Conservation (phyloP, 2,113 vertebrate species). For the Pseudorhombus dupliciocellatus region DNA sequence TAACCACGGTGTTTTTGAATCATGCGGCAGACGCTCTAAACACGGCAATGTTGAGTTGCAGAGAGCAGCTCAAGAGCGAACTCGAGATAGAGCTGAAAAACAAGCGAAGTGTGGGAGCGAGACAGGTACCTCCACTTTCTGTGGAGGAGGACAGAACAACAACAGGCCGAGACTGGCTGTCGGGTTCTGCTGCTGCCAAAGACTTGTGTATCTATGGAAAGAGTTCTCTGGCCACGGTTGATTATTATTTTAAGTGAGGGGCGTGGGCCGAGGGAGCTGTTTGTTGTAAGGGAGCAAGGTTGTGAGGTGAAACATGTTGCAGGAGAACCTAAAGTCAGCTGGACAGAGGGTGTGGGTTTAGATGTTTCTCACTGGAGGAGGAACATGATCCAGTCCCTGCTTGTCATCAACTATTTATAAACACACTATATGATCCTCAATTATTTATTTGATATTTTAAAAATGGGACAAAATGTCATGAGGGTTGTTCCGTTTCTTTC, state of each 20-base stretch:
- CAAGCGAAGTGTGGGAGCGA: background rate
- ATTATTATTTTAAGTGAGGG: constrained; percentile 23
- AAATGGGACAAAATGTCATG: too few relatives aligned
- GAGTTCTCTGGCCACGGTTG: background rate
- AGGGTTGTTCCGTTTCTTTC: too few relatives aligned
- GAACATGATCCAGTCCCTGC: too few relatives aligned
- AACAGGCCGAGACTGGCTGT: background rate
- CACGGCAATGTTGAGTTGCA: background rate
- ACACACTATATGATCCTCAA: background rate
- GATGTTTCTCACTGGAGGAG: too few relatives aligned
- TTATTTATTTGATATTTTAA: too few relatives aligned
- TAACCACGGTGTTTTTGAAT: constrained; percentile 6
- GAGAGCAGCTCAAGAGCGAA: background rate
- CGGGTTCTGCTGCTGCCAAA: background rate
- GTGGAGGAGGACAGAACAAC: constrained; percentile 3
- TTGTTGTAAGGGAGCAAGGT: background rate
- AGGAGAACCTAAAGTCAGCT: background rate
- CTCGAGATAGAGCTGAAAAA: background rate
- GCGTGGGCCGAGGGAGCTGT: background rate
- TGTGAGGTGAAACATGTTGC: background rate
- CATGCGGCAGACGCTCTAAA: background rate
- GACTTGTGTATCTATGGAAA: background rate
- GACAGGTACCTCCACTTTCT: background rate
- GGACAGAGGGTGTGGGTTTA: background rate
- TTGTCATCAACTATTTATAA: too few relatives aligned